A percentile compares a stretch with the other conserved stretches of the same genome.
phyloP scores from a whole-genome alignment of 2,888 invertebrate genomes.

The Limnephilus lunatus region DNA sequence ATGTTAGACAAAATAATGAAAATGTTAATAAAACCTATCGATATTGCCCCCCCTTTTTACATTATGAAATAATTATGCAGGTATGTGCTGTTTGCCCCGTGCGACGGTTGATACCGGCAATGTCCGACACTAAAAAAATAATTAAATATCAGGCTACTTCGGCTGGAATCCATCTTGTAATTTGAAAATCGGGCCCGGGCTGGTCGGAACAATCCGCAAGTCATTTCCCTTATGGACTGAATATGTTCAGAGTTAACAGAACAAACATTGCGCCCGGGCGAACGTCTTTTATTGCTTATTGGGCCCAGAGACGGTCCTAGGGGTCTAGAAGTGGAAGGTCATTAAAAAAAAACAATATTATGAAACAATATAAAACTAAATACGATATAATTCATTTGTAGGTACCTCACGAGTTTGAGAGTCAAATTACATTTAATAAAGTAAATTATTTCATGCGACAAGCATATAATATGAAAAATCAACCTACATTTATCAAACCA shows the following conservation, averaged over 20 bases:
- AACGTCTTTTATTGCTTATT: slow-evolving; percentile 24
- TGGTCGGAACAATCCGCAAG: slow-evolving; percentile 57
- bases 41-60: not conserved
- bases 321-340: too few relatives aligned
- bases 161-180: slow-evolving; percentile 62
- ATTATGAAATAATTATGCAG: slow-evolving; percentile 32
- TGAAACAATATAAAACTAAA: too few relatives aligned
- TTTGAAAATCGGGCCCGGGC: slow-evolving; percentile 61
- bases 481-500: too few relatives aligned
- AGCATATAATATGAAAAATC: too few relatives aligned
- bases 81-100: not conserved
- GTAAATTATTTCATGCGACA: too few relatives aligned
- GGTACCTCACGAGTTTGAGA: too few relatives aligned
- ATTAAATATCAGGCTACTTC: slow-evolving; percentile 60
- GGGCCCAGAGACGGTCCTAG: not conserved
- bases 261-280: slow-evolving; percentile 40
- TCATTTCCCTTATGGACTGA: slow-evolving; percentile 63
- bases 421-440: too few relatives aligned
- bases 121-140: slow-evolving; percentile 59
- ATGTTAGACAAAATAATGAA: too few relatives aligned
- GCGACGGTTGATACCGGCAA: slow-evolving; percentile 38
- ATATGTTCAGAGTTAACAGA: slow-evolving; percentile 51
- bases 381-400: too few relatives aligned
- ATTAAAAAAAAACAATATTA: too few relatives aligned
- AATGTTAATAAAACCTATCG: not conserved